These are phyloP conservation scores for Gorilla gorilla DNA, from an alignment of 2,113 vertebrate genomes.

Conservation along the genomic window DNA sequence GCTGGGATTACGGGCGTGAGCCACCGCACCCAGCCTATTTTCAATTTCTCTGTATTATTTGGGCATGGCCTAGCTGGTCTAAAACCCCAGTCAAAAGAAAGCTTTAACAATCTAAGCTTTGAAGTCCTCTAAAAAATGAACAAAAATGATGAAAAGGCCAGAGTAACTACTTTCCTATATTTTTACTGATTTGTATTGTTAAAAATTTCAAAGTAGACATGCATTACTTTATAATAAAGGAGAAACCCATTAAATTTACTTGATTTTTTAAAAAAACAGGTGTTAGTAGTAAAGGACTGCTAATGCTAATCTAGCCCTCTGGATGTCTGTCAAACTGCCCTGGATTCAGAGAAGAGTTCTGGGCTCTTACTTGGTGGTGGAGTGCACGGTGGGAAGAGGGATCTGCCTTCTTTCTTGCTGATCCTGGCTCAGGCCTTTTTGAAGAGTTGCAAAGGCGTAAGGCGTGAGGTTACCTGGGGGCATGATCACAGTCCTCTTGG, in stretches of 20 bases:
- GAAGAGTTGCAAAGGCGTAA: not conserved
- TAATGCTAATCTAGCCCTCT: not conserved
- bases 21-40: not conserved
- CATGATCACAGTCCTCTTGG: not conserved
- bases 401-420: not conserved
- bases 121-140: not conserved
- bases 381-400: not conserved
- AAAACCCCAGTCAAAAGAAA: not conserved
- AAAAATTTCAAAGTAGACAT: constrained; percentile 8
- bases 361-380: not conserved
- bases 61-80: not conserved
- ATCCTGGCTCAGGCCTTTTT: not conserved
- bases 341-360: not conserved
- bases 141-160: not conserved
- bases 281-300: not conserved
- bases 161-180: not conserved
- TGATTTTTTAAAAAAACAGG: not conserved
- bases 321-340: too few relatives aligned
- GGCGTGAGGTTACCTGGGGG: not conserved
- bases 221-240: not conserved
- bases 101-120: not conserved
- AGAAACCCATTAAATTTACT: not conserved
- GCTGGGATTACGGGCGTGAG: too few relatives aligned
- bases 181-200: constrained; percentile 2
- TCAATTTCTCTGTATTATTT: not conserved